Evolutionary conservation across 2,797 vertebrate genomes (phyloP), one percentile per base, ranked within the genome.

Genomic region (Peromyscus eremicus): DNA sequence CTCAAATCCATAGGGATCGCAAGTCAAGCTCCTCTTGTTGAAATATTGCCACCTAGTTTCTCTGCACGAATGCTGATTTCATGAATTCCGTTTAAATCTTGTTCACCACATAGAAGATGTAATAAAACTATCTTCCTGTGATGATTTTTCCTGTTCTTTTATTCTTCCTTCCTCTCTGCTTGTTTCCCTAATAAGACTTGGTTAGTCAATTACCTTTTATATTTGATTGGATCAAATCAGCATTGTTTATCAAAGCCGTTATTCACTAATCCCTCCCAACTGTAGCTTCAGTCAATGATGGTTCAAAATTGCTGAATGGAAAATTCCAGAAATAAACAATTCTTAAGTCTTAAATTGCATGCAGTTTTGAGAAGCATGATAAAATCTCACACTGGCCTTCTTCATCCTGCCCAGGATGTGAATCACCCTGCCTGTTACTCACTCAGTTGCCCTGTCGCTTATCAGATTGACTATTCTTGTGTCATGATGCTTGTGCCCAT

Each of bases 161-260:
- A n/a, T 55, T 4, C 2, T 66, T 49, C 3, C 2, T 85, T n/a
- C 25, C 2, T 68, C 55, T 6, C 10, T 17, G 8, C 32, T 66
- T 87, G 14, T 25, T 75, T 64, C 46, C 34, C 79, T 81, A 32
- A 85, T 32, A 91, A 64, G 27, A 64, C 52, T 94, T 77, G 71
- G 43, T 85, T 25, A 73, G 25, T 81, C 37, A 92, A 70, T 49
- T 19, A 23, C 14, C 23, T 91, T 91, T 91, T 49, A 94, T 76
- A 81, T 23, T 40, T 6, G 1, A 80, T 25, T 70, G 66, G 87
- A 81, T 12, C 34, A 86, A 84, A 92, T 92, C 27, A 93, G n/a
- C 40, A 68, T 85, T 97, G 46, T 94, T 94, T 89, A 79, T 87
- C 66, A 75, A 46, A 94, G 40, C 25, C 37, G 66, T 93, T 83